phyloP scores from a whole-genome alignment of 2,888 invertebrate species.

The Druceiella hillmani region DNA sequence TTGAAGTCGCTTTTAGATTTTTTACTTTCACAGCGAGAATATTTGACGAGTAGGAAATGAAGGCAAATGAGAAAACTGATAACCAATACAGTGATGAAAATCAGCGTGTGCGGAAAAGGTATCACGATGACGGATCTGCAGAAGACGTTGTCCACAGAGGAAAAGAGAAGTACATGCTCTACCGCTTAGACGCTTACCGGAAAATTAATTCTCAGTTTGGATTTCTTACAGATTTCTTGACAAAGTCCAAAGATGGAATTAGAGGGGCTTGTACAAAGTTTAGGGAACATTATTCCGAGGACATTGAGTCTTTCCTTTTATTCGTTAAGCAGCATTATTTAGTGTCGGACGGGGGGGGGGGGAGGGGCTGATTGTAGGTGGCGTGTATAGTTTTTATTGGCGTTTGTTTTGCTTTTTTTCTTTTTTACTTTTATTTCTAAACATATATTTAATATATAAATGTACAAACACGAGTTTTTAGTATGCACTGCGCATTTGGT shows the following conservation, averaged over 20 bases:
- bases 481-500: too few relatives aligned
- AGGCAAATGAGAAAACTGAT: not conserved
- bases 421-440: too few relatives aligned
- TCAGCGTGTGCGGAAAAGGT: too few relatives aligned
- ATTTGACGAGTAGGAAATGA: not conserved
- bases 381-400: too few relatives aligned
- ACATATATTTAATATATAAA: too few relatives aligned
- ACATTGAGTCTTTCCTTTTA: slow-evolving; percentile 7
- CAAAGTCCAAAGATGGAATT: slow-evolving; percentile 2
- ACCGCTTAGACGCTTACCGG: too few relatives aligned
- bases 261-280: too few relatives aligned
- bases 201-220: slow-evolving; percentile 9
- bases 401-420: too few relatives aligned
- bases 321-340: too few relatives aligned
- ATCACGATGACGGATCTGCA: slow-evolving; percentile 9
- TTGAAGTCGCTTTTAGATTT: not conserved
- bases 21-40: not conserved
- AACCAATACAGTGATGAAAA: not conserved
- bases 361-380: too few relatives aligned
- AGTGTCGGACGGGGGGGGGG: too few relatives aligned
- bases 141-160: slow-evolving; percentile 6
- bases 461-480: too few relatives aligned
- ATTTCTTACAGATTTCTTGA: slow-evolving; percentile 9
- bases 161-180: slow-evolving; percentile 7
- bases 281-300: slow-evolving; percentile 5